Base-by-base conservation (phyloP, 2,113 vertebrate genomes). In the Raphicerus campestris region DNA sequence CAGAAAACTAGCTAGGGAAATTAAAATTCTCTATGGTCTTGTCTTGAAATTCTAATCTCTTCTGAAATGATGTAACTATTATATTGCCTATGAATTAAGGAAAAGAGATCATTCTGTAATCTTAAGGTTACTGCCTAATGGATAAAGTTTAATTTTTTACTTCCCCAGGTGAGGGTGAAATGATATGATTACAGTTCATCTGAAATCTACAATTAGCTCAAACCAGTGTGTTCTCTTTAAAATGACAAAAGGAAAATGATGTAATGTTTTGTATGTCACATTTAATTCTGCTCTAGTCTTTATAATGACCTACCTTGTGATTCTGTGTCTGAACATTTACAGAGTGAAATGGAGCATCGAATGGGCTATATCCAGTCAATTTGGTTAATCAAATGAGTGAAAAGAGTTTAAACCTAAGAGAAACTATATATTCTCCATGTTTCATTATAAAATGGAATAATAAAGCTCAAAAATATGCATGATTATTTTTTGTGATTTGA, bases 401-500 rank as follows among this genome's bases (percentile, higher is more conserved):
- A 92, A 83, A 91, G 16, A 85, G 7, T 91, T 93, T 60, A 84
- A 96, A 89, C 1, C 28, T 88, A 22, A 84, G 88, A 88, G 78
- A 97, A 93, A 91, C 14, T 83, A 90, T 49, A 66, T 83, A 45
- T 30, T 96, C 10, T 58, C 86, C 32, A 26, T 26, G 9, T 97
- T 96, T 96, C 10, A 82, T 22, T 97, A 13, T 88, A 83, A 63
- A 91, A 58, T 60, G 30, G 20, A 26, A 61, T 24, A 0, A 4
- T 20, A 9, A 30, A 77, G 70, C 28, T 84, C 45, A 88, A 75
- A 82, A 96, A 84, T 88, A 81, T 51, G 3, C 51, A 42, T 94
- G 91, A 82, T 45, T 81, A 78, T 96, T 97, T 97, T 96, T 82
- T 77, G 93, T 97, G 5, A 96, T 93, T 98, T 89, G 60, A 98